These are phyloP conservation scores for Pandion haliaetus DNA, from an alignment of 2,113 vertebrate species.

Conservation along the genomic window DNA sequence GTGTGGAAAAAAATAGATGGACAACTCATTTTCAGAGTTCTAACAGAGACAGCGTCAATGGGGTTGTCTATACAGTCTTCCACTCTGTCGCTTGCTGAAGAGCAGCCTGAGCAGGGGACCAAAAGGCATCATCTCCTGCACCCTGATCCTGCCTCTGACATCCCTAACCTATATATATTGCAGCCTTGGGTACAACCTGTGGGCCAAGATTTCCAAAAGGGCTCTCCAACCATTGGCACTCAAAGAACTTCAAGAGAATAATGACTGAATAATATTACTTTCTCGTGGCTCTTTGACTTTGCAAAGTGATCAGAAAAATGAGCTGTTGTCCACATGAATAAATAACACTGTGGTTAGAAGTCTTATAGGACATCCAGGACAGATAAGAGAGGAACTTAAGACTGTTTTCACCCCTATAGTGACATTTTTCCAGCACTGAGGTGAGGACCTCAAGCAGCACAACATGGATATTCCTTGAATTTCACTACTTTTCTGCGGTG, in stretches of 20 bases:
- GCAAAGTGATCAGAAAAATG: not conserved
- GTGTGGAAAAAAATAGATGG: not conserved
- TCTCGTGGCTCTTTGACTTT: not conserved
- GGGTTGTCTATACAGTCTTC: not conserved
- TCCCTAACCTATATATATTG: accelerated
- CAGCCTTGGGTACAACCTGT: not conserved
- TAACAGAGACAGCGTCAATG: not conserved
- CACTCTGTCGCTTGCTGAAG: not conserved
- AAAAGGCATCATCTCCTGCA: not conserved
- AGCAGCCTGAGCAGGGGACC: not conserved
- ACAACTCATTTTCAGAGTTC: not conserved
- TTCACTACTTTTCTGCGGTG: not conserved
- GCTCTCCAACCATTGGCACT: not conserved
- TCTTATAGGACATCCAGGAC: not conserved
- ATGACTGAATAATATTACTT: not conserved
- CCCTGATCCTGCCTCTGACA: not conserved
- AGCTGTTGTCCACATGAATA: not conserved
- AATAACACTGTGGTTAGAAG: not conserved
- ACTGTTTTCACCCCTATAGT: not conserved
- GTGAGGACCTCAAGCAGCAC: not conserved
- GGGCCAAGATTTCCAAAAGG: not conserved
- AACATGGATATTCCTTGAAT: not conserved
- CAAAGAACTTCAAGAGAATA: not conserved
- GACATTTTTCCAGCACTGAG: not conserved
- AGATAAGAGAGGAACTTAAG: not conserved